These are phyloP conservation scores for Seriola rivoliana DNA, from an alignment of 2,113 vertebrate genomes.

Conservation along the genomic window DNA sequence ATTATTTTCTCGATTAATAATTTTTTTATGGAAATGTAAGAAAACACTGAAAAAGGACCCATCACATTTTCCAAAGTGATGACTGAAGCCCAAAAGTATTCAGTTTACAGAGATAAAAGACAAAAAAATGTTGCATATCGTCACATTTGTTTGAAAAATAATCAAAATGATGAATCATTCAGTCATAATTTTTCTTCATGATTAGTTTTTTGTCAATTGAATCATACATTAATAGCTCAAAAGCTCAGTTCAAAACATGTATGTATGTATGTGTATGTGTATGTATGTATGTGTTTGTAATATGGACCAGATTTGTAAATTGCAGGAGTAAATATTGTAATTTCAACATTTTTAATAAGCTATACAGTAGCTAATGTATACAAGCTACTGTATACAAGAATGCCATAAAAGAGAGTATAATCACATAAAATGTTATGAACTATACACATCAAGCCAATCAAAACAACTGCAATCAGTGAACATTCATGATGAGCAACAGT, in stretches of 20 bases:
- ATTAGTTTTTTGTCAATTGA: not conserved
- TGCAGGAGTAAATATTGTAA: not conserved
- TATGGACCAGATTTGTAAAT: not conserved
- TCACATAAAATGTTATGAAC: not conserved
- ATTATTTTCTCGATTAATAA: not conserved
- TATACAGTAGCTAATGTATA: not conserved
- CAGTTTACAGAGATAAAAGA: not conserved
- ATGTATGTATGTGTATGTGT: no score
- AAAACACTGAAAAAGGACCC: not conserved
- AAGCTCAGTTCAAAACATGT: not conserved
- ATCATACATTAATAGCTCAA: not conserved
- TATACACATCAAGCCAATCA: not conserved
- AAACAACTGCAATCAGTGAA: not conserved
- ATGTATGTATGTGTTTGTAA: no score
- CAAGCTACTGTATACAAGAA: not conserved
- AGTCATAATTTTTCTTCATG: no score
- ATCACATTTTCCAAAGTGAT: not conserved
- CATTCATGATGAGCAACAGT: constrained; percentile 14
- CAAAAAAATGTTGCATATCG: not conserved
- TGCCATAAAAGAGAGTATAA: not conserved
- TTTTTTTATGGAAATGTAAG: not conserved
- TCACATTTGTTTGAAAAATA: not conserved
- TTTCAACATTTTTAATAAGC: not conserved
- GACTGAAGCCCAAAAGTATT: not conserved
- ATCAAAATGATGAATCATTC: not conserved